Evolutionary conservation across 37 sponge, comb jelly and placozoan genomes (phyloP).

Genomic region (Crambe crambe): DNA sequence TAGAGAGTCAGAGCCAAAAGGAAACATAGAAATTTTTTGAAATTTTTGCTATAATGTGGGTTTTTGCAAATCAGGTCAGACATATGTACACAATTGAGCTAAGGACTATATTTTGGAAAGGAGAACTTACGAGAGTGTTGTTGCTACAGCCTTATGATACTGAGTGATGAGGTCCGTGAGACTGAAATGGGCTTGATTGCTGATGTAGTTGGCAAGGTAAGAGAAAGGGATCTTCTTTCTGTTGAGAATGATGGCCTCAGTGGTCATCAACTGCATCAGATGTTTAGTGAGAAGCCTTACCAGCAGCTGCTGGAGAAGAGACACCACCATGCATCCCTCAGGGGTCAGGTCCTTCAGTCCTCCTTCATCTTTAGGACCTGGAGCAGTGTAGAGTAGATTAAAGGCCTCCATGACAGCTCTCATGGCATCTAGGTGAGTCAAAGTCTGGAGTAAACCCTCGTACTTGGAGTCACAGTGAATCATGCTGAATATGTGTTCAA

Average conservation of each 20-base stretch:
- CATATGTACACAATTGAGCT: too few relatives aligned
- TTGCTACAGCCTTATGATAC: neutral
- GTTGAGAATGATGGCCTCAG: slow-evolving; percentile 67
- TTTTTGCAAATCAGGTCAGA: too few relatives aligned
- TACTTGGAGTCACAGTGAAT: slow-evolving; percentile 27
- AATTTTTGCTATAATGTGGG: too few relatives aligned
- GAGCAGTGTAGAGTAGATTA: slow-evolving; percentile 6
- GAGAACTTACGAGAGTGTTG: neutral
- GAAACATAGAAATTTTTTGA: too few relatives aligned
- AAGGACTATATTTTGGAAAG: too few relatives aligned
- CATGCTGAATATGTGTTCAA: slow-evolving; percentile 17
- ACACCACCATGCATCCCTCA: slow-evolving; percentile 42
- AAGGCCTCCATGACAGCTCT: slow-evolving; percentile 43
- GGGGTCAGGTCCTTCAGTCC: neutral
- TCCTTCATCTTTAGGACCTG: neutral
- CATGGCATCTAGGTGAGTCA: slow-evolving; percentile 8
- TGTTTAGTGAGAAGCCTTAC: slow-evolving; percentile 45
- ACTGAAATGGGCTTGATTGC: slow-evolving; percentile 80
- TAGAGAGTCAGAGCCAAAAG: too few relatives aligned
- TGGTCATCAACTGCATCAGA: slow-evolving; percentile 77
- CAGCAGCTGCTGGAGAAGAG: slow-evolving; percentile 62
- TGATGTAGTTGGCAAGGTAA: slow-evolving; percentile 69
- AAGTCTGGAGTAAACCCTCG: slow-evolving; percentile 9
- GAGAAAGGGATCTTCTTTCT: slow-evolving; percentile 56
- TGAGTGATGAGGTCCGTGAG: slow-evolving; percentile 60